Percentiles rank a stretch among this genome's conserved stretches.
phyloP scores from a whole-genome alignment of 2,888 invertebrate genomes.

The Melikaiella ostensackeni region DNA sequence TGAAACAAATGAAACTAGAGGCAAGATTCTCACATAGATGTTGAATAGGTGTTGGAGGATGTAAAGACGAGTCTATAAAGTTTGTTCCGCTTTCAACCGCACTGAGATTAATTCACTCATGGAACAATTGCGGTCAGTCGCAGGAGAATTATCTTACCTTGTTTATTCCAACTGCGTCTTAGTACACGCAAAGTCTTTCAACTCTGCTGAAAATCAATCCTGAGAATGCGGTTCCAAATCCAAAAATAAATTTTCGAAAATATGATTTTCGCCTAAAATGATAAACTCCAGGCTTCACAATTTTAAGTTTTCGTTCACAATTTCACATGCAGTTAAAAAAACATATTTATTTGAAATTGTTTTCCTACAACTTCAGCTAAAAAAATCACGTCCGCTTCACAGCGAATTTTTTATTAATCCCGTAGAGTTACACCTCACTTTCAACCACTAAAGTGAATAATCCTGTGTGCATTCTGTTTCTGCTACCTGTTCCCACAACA shows the following conservation, averaged over 20 bases:
- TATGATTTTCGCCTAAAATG: background rate
- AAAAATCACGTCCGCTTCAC: background rate
- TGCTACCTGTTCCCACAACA: background rate
- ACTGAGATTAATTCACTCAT: conserved; percentile 3
- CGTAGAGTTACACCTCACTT: background rate
- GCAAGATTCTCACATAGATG: background rate
- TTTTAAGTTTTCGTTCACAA: background rate
- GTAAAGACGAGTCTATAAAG: conserved; percentile 9
- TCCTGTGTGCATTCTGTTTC: background rate
- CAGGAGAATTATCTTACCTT: conserved; percentile 28
- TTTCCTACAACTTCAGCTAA: background rate
- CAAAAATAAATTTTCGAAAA: conserved; percentile 4
- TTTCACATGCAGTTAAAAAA: background rate
- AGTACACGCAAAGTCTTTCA: background rate
- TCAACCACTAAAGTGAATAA: background rate
- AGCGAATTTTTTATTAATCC: background rate
- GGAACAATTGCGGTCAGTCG: conserved; percentile 23
- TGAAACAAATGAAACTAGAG: background rate
- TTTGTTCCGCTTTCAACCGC: background rate
- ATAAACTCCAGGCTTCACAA: background rate
- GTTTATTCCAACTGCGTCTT: conserved; percentile 7
- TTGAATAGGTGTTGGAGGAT: background rate
- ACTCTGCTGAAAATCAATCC: conserved; percentile 1
- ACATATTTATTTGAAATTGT: background rate
- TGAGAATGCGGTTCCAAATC: background rate